Conservation (phyloP, 2,797 vertebrate genomes). For the Moxostoma hubbsi region DNA sequence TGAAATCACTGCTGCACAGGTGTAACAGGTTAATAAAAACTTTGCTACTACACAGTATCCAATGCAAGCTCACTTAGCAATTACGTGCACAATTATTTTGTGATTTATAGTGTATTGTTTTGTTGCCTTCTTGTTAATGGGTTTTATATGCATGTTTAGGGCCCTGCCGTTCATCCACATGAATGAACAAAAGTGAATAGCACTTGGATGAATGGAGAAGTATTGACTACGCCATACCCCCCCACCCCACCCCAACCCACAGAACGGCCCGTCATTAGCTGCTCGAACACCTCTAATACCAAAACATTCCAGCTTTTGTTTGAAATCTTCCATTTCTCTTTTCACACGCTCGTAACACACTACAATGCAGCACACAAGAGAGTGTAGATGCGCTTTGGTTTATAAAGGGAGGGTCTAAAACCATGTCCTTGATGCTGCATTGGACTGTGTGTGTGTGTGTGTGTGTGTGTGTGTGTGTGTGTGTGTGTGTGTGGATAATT, state of each 20-base stretch:
- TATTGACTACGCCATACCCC: neutral
- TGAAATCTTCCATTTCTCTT: neutral
- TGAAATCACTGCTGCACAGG: slow-evolving; percentile 59
- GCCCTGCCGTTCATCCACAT: slow-evolving; percentile 21
- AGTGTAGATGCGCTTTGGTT: slow-evolving; percentile 47
- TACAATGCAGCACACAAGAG: slow-evolving; percentile 6
- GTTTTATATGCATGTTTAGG: slow-evolving; percentile 10
- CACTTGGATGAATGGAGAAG: neutral
- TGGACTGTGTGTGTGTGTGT: slow-evolving; percentile 66
- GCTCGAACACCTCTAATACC: neutral
- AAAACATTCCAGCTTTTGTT: neutral
- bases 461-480: slow-evolving; percentile 57
- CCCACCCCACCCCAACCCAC: no score
- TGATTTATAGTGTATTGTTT: slow-evolving; percentile 55
- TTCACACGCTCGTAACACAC: neutral
- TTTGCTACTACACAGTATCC: slow-evolving; percentile 55
- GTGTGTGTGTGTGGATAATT: slow-evolving; percentile 70
- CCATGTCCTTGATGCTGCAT: slow-evolving; percentile 66
- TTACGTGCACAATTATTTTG: slow-evolving; percentile 62
- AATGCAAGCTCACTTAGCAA: slow-evolving; percentile 55
- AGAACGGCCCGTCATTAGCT: slow-evolving; percentile 7
- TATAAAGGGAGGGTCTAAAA: slow-evolving; percentile 61
- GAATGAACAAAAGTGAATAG: slow-evolving; percentile 32
- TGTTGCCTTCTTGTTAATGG: slow-evolving; percentile 39
- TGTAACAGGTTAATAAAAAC: slow-evolving; percentile 64